Evolutionary conservation across 2,888 invertebrate genomes (phyloP), one percentile per base, ranked within the genome.

Genomic region (Metallyticus violacea): DNA sequence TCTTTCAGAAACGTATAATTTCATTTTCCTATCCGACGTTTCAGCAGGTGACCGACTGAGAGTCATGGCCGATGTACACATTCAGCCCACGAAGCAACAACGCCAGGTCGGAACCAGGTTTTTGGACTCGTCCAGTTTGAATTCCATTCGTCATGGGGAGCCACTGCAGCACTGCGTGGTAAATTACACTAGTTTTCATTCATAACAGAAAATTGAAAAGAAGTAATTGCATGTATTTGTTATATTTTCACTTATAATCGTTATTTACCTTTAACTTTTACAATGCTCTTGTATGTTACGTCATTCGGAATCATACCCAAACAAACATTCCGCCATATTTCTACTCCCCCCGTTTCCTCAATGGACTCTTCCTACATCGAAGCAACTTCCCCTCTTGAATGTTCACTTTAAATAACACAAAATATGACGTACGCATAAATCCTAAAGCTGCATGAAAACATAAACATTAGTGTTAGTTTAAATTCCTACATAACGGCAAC

Each of bases 21-120:
- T 84, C 87, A 87, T 87, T 81, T 86, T 87, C 81, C 28, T 79
- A 77, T 87, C 30, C 85, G 83, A 85, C 85, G 79, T 87, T 84
- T 85, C 76, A 88, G 88, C 88, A 88, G 88, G 88, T 88, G 88
- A 88, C 86, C 87, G 85, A 82, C 40, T 81, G 86, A 78, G 84
- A 85, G 88, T 87, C 88, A 88, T 88, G 88, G 88, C 88, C 88
- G 88, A 87, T 86, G 87, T 77, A 85, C 86, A 86, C 86, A 82
- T 78, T 77, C 40, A 79, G 77, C 79, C 30, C 78, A 83, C 83
- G 83, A 77, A 83, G 83, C 83, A 77, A 84, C 85, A 79, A 78
- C 83, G 85, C 81, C 85, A 82, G 81, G 86, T 86, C 86, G 79
- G 76, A 76, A 79, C 40, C 77, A 29, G 22, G 28, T 79, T 40